These are phyloP conservation scores for Crenuchus spilurus DNA, from an alignment of 2,797 vertebrate species.

Conservation along the genomic window DNA sequence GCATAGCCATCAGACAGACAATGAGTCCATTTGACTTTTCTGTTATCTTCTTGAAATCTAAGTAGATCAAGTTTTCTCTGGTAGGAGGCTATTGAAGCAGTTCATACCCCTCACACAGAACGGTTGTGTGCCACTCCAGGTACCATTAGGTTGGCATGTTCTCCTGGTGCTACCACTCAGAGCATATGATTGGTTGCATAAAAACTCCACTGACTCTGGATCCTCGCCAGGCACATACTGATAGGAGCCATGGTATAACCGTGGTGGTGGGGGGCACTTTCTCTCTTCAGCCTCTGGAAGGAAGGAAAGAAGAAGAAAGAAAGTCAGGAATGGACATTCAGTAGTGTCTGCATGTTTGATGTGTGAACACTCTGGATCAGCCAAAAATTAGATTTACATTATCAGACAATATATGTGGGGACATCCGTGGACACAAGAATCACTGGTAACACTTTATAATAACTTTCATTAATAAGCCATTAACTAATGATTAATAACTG, in stretches of 20 bases:
- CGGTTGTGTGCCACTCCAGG: constrained; percentile 91
- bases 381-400: no score
- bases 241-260: constrained; percentile 87
- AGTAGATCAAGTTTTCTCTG: constrained; percentile 16
- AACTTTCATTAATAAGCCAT: no score
- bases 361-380: no score
- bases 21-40: neutral
- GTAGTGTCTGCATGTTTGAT: neutral
- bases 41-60: constrained; percentile 27
- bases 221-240: constrained; percentile 75
- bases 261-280: constrained; percentile 83
- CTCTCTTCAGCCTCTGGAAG: constrained; percentile 77
- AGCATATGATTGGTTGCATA: constrained; percentile 91
- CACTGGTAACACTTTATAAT: no score
- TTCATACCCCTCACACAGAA: constrained; percentile 91
- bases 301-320: neutral
- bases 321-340: neutral
- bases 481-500: no score
- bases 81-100: neutral
- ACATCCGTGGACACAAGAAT: no score
- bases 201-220: constrained; percentile 80
- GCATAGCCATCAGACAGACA: constrained; percentile 14
- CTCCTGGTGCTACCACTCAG: constrained; percentile 85
- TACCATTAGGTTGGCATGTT: constrained; percentile 85
- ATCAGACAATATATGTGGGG: no score